A percentile compares a stretch with the other conserved stretches of the same genome.
These are phyloP conservation scores for Stenodera caucasica DNA, from an alignment of 2,888 invertebrate species.

Conservation along the genomic window DNA sequence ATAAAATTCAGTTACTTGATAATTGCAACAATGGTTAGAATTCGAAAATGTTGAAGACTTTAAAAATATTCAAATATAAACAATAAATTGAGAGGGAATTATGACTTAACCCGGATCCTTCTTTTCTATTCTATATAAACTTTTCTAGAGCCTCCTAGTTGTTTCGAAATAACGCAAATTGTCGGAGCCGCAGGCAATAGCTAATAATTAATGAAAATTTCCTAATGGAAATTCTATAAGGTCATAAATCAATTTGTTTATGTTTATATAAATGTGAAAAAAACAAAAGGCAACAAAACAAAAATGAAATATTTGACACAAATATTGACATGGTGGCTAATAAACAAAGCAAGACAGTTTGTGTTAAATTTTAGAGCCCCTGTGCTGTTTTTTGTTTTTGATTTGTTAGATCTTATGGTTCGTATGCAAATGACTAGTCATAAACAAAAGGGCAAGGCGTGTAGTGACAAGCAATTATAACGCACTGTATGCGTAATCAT, in stretches of 20 bases:
- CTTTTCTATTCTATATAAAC: too few relatives aligned
- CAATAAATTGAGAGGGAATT: too few relatives aligned
- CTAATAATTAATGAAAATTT: not conserved
- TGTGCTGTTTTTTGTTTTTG: slow-evolving; percentile 13
- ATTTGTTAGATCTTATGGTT: slow-evolving; percentile 14
- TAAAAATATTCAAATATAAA: too few relatives aligned
- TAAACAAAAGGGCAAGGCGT: slow-evolving; percentile 48
- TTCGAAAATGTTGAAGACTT: too few relatives aligned
- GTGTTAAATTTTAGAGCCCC: slow-evolving; percentile 39
- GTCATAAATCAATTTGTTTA: too few relatives aligned
- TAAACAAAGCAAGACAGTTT: slow-evolving; percentile 39
- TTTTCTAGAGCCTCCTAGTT: too few relatives aligned
- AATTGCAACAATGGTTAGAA: too few relatives aligned
- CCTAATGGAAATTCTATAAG: not conserved
- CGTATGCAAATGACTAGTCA: slow-evolving; percentile 47
- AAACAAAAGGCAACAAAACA: not conserved
- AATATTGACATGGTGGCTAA: slow-evolving; percentile 41
- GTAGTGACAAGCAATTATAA: slow-evolving; percentile 52
- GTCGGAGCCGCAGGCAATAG: too few relatives aligned
- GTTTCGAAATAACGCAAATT: too few relatives aligned
- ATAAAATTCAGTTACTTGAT: too few relatives aligned
- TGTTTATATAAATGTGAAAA: too few relatives aligned
- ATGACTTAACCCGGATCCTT: too few relatives aligned
- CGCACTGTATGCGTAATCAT: slow-evolving; percentile 31
- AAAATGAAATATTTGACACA: slow-evolving; percentile 17